Conservation (phyloP, 1,140 invertebrate species). For the Stenopsyche tienmushanensis region DNA sequence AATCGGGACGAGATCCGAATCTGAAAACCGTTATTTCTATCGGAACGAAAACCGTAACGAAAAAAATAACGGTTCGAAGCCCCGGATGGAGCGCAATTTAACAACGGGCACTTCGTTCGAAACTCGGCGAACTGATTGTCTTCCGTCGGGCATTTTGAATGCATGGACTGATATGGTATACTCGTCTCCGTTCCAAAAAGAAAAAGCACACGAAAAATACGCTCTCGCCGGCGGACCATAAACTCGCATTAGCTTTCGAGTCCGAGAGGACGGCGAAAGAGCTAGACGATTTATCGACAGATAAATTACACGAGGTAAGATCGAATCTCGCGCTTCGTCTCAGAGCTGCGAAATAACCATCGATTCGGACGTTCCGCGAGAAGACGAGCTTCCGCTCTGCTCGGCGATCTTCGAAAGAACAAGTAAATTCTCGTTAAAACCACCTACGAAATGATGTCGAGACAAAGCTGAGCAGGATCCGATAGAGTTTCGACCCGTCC, state of each 20-base stretch:
- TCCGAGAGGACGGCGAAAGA: neutral
- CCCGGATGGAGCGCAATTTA: no score
- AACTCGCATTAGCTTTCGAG: neutral
- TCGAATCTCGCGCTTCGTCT: slow-evolving; percentile 35
- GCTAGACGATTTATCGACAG: slow-evolving; percentile 35
- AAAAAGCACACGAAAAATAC: neutral
- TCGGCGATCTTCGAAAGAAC: neutral
- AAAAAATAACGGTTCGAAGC: no score
- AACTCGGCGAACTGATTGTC: neutral
- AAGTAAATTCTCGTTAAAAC: neutral
- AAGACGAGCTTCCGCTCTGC: neutral
- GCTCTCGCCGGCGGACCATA: neutral
- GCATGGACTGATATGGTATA: neutral
- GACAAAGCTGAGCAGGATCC: neutral
- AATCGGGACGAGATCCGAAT: neutral
- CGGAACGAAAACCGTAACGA: no score
- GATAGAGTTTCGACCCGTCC: no score
- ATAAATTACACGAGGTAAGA: slow-evolving; percentile 38
- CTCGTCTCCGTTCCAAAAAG: neutral
- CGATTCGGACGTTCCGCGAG: slow-evolving; percentile 10
- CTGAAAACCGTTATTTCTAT: no score
- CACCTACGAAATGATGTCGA: neutral
- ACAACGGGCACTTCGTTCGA: no score
- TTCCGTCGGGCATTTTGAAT: neutral
- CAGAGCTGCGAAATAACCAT: slow-evolving; percentile 21